A percentile compares a stretch with the other conserved stretches of the same genome.
Conservation (phyloP, 2,113 vertebrate genomes). For the Dissostichus mawsoni region DNA sequence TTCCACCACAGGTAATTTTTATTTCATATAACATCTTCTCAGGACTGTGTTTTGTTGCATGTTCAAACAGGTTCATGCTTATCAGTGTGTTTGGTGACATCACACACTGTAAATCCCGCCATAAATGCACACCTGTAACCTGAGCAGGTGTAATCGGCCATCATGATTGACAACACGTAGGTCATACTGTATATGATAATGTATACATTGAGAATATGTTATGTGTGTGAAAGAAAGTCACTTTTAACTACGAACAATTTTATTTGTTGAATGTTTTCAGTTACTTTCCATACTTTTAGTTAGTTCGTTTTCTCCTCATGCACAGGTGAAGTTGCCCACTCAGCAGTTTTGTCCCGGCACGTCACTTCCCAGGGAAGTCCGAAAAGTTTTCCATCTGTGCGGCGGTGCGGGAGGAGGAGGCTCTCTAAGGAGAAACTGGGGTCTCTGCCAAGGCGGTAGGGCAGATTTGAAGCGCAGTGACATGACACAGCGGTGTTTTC, state of each 20-base stretch:
- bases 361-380: conserved; percentile 78
- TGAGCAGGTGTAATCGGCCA: background rate
- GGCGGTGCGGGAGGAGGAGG: conserved; percentile 57
- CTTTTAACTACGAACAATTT: too few species aligned
- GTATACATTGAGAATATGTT: background rate
- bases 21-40: background rate
- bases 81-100: background rate
- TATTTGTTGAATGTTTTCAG: background rate
- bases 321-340: conserved; percentile 37
- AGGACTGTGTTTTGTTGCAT: background rate
- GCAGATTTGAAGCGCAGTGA: conserved; percentile 51
- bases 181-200: background rate
- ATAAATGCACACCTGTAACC: background rate
- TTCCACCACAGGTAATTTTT: background rate
- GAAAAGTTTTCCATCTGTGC: conserved; percentile 52
- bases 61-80: background rate
- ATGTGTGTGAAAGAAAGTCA: background rate
- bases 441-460: conserved; percentile 44
- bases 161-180: background rate
- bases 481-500: background rate
- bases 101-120: background rate
- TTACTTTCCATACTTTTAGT: background rate
- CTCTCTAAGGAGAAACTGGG: conserved; percentile 10
- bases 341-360: conserved; percentile 45
- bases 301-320: background rate